phyloP scores from a whole-genome alignment of 2,888 invertebrate genomes.

The Noctua fimbriata region DNA sequence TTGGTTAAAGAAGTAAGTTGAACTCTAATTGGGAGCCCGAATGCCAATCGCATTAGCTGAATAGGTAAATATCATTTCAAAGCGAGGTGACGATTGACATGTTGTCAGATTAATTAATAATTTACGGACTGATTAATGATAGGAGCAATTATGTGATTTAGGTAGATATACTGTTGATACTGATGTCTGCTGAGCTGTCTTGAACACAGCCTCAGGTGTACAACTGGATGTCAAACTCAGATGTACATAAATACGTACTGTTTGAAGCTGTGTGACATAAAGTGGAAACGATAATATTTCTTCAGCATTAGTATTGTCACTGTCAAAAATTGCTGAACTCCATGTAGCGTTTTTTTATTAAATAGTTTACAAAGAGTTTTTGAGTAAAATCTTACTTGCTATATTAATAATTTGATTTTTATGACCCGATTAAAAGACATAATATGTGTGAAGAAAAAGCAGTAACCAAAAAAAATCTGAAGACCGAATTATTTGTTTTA shows the following conservation, averaged over 20 bases:
- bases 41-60: constrained; percentile 44
- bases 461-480: not conserved
- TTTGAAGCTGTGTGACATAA: not conserved
- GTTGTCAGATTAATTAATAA: constrained; percentile 53
- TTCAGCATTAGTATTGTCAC: too few species aligned
- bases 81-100: constrained; percentile 38
- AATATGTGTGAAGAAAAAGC: not conserved
- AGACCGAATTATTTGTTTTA: constrained; percentile 11
- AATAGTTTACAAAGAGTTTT: not conserved
- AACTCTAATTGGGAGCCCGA: constrained; percentile 54
- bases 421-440: not conserved
- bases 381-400: too few species aligned
- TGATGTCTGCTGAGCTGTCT: not conserved
- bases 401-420: not conserved
- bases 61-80: constrained; percentile 47
- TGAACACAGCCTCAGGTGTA: constrained; percentile 14
- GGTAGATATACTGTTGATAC: constrained; percentile 20
- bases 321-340: not conserved
- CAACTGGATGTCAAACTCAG: not conserved
- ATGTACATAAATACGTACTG: not conserved
- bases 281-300: not conserved
- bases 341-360: not conserved
- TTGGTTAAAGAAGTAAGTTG: constrained; percentile 54
- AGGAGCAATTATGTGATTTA: constrained; percentile 35
- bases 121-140: constrained; percentile 34